Evolutionary conservation across 2,113 vertebrate genomes (phyloP), one percentile per base, ranked within the genome.

Genomic region (Ptychochromis oligacanthus): DNA sequence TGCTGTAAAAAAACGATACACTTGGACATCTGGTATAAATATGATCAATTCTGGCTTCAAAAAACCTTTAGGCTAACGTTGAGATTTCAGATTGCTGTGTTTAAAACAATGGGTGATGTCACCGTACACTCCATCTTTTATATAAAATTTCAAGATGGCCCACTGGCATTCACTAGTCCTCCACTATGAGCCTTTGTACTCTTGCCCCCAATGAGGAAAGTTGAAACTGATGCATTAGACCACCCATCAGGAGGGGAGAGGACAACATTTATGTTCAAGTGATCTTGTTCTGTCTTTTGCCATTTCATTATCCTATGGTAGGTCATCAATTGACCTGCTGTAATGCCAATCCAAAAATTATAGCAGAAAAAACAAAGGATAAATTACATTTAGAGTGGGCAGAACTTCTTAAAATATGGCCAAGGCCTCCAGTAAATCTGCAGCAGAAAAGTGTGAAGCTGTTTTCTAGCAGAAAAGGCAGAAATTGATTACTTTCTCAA

Each of bases 401-500:
- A 43, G 6, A 64, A 52, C 46, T 76, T 52, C 67, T 57, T 72
- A 70, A 85, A 83, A 36, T 76, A 76, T 76, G 65, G 59, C 64
- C 6, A 17, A 46, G n/a, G 52, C 55, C 57, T 26, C 9, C 80
- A 55, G 83, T 87, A 93, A 91, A 91, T 88, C 81, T 67, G 74
- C 40, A 83, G 85, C 1, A 76, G 75, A 84, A 87, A 74, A 49
- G 61, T 80, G 70, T 72, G 70, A 83, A 82, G 72, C 90, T 82
- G 85, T 80, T 90, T 87, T 91, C 75, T 13, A 76, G 70, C 80
- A 89, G 85, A 82, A 75, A 81, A 90, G 80, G 77, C 81, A 57
- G 61, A 85, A 80, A 93, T 93, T 91, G 92, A 93, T 93, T 89
- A 77, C 52, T 82, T 83, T 92, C 82, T 75, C 28, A 46, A 84